Evolutionary conservation across 2,113 vertebrate species (phyloP).

Genomic region (Monarcha castaneiventris): DNA sequence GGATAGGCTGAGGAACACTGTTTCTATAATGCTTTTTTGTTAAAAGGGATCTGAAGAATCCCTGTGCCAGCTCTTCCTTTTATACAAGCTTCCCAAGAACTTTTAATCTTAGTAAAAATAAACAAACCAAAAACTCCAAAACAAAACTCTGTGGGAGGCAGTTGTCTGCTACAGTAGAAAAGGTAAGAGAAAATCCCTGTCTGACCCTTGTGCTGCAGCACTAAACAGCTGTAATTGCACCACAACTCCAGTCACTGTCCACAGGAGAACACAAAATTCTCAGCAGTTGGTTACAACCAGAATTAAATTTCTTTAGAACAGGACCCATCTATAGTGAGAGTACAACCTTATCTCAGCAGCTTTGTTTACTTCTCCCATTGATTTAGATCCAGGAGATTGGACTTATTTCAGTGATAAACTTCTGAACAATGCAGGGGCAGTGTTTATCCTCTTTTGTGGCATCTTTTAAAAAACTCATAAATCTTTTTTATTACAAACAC

Average conservation of each 20-base stretch:
- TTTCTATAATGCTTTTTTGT: not conserved
- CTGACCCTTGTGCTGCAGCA: not conserved
- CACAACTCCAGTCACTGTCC: not conserved
- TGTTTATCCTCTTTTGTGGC: not conserved
- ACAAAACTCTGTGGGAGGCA: not conserved
- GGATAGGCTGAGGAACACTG: not conserved
- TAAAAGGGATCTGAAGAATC: not conserved
- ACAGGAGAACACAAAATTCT: not conserved
- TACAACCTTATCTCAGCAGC: not conserved
- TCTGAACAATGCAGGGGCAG: rapidly evolving
- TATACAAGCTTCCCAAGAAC: not conserved
- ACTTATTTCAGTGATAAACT: not conserved
- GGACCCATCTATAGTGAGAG: not conserved
- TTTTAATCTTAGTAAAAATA: not conserved
- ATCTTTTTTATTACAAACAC: not conserved
- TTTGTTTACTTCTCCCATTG: not conserved
- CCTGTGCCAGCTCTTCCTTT: not conserved
- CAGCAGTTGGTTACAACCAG: not conserved
- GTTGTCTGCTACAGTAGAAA: rapidly evolving
- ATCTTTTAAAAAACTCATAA: not conserved
- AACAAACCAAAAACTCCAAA: no score
- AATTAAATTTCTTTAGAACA: not conserved
- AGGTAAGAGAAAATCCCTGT: not conserved
- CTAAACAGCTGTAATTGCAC: not conserved
- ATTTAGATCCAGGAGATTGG: not conserved